Evolutionary conservation across 2,888 invertebrate genomes (phyloP).

Genomic region (Cordilura impudica): DNA sequence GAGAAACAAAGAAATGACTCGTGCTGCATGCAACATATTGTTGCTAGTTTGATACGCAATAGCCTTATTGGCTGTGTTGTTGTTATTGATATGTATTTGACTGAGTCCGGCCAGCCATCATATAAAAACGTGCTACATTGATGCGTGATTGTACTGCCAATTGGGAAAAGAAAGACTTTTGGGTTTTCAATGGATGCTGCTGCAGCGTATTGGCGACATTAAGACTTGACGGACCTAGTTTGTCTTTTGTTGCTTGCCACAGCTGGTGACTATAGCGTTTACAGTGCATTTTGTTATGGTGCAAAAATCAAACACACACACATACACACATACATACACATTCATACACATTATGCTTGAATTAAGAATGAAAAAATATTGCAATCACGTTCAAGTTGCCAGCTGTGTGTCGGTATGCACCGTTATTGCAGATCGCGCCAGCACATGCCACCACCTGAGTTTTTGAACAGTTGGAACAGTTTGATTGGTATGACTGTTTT

Average conservation of each 20-base stretch:
- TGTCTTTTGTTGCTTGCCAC: slow-evolving; percentile 21
- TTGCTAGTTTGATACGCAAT: slow-evolving; percentile 58
- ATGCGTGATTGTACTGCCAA: slow-evolving; percentile 77
- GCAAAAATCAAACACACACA: background rate
- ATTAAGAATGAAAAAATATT: slow-evolving; percentile 52
- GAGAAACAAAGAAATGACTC: slow-evolving; percentile 53
- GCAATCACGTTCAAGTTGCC: slow-evolving; percentile 61
- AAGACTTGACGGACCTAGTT: slow-evolving; percentile 61
- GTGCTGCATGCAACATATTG: slow-evolving; percentile 52
- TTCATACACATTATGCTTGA: background rate
- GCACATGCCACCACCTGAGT: slow-evolving; percentile 62
- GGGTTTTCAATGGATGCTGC: slow-evolving; percentile 31
- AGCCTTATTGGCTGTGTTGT: slow-evolving; percentile 22
- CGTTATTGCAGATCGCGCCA: slow-evolving; percentile 62
- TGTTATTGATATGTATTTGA: slow-evolving; percentile 58
- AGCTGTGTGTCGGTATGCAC: slow-evolving; percentile 64
- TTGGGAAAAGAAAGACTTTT: slow-evolving; percentile 43
- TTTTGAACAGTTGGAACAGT: slow-evolving; percentile 40
- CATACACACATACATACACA: background rate
- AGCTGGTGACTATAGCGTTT: slow-evolving; percentile 29
- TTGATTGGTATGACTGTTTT: slow-evolving; percentile 45
- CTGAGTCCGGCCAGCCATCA: slow-evolving; percentile 66
- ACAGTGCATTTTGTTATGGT: background rate
- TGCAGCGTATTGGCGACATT: slow-evolving; percentile 55
- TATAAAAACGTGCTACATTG: slow-evolving; percentile 77